Evolutionary conservation across 2,888 invertebrate genomes (phyloP).

Genomic region (Platerodrilus igneus): DNA sequence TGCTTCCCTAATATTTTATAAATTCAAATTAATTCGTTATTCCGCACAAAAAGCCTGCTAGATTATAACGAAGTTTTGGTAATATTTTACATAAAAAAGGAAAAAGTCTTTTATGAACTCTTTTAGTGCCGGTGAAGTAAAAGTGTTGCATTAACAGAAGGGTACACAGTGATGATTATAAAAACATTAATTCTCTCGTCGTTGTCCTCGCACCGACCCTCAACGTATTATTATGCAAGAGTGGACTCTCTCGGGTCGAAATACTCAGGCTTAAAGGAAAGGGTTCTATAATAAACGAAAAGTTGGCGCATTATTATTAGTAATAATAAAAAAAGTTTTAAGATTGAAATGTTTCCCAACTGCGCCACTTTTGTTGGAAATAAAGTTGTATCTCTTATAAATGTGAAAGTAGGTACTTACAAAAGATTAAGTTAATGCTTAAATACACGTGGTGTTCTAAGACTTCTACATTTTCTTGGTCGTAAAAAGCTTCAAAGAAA

Average conservation of each 20-base stretch:
- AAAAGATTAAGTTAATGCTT: no score
- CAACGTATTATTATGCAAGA: conserved; percentile 49
- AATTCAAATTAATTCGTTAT: conserved; percentile 31
- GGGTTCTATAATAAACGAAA: no score
- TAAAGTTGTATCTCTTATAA: no score
- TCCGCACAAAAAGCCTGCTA: conserved; percentile 25
- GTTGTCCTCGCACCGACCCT: conserved; percentile 38
- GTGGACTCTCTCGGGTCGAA: conserved; percentile 40
- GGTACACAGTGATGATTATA: conserved; percentile 45
- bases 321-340: no score
- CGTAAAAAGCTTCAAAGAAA: conserved; percentile 35
- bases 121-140: conserved; percentile 42
- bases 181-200: conserved; percentile 48
- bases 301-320: no score
- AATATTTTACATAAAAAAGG: conserved; percentile 46
- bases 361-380: no score
- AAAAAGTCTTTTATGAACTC: conserved; percentile 44
- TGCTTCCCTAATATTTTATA: conserved; percentile 29
- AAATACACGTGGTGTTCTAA: conserved; percentile 32
- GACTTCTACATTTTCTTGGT: conserved; percentile 28
- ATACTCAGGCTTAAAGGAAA: no score
- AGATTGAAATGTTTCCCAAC: no score
- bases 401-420: no score
- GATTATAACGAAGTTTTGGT: conserved; percentile 39
- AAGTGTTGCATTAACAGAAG: conserved; percentile 36